These are phyloP conservation scores for Xerus inauris DNA, from an alignment of 2,113 vertebrate species.

Conservation along the genomic window DNA sequence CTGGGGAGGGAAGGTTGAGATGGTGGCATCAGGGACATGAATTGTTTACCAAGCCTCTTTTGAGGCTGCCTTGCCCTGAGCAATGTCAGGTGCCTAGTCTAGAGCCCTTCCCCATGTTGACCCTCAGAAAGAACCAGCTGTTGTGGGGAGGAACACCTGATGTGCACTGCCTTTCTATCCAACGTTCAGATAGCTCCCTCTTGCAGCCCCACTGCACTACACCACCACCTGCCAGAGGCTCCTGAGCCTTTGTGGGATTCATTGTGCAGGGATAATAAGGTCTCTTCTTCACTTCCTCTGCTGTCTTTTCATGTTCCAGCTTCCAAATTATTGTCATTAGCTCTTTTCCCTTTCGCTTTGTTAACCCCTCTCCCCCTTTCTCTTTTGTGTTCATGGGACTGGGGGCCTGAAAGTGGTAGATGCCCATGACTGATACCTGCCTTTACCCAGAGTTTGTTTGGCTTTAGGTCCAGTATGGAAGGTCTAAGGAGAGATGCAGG, in stretches of 20 bases:
- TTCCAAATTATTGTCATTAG: neutral
- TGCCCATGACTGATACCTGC: neutral
- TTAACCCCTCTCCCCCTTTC: neutral
- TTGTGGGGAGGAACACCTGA: too few relatives aligned
- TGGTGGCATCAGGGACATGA: neutral
- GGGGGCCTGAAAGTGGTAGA: neutral
- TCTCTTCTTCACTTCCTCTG: neutral
- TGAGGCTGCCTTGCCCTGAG: neutral
- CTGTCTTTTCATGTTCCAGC: neutral
- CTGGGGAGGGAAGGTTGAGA: neutral
- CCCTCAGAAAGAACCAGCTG: neutral
- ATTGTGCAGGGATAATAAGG: fast-evolving
- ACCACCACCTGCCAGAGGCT: neutral
- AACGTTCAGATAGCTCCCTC: neutral
- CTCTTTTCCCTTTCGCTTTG: neutral
- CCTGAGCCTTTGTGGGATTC: neutral
- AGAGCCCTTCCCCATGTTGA: neutral
- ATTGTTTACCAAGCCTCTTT: neutral
- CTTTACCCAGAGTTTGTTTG: neutral
- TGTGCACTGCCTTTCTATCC: neutral
- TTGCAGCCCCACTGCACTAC: fast-evolving
- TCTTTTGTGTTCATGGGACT: neutral
- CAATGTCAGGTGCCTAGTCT: too few relatives aligned
- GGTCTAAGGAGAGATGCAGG: neutral
- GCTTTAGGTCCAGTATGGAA: neutral